phyloP scores from a whole-genome alignment of 2,888 invertebrate species.

The Philaethria dido region DNA sequence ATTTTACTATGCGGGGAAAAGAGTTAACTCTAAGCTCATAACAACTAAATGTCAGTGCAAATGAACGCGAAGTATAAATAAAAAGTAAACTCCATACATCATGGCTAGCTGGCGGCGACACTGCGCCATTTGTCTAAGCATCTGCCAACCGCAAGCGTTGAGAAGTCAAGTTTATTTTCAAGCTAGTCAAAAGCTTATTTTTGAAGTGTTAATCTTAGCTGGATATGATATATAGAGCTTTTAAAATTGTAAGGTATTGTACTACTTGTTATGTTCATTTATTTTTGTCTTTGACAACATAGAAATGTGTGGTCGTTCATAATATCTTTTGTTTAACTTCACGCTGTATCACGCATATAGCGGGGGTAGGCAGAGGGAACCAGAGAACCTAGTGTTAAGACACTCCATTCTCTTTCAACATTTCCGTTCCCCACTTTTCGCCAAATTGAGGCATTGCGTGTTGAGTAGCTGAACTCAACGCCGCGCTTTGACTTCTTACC shows the following conservation, averaged over 20 bases:
- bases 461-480: too few relatives aligned
- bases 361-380: too few relatives aligned
- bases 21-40: background rate
- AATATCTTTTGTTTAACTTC: too few relatives aligned
- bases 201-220: constrained; percentile 20
- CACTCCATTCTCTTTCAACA: too few relatives aligned
- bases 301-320: too few relatives aligned
- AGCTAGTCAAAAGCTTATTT: constrained; percentile 9
- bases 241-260: background rate
- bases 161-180: constrained; percentile 21
- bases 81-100: constrained; percentile 21
- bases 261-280: background rate
- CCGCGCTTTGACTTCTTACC: too few relatives aligned
- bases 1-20: too few relatives aligned
- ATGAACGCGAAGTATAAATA: constrained; percentile 9
- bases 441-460: too few relatives aligned
- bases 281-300: too few relatives aligned
- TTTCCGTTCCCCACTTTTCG: too few relatives aligned
- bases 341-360: too few relatives aligned
- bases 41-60: background rate
- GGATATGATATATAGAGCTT: background rate
- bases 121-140: constrained; percentile 16
- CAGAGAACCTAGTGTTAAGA: too few relatives aligned
- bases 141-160: constrained; percentile 16
- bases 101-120: constrained; percentile 24